Evolutionary conservation across 2,113 vertebrate genomes (phyloP), one percentile per base, ranked within the genome.

Genomic region (Oophaga pumilio): DNA sequence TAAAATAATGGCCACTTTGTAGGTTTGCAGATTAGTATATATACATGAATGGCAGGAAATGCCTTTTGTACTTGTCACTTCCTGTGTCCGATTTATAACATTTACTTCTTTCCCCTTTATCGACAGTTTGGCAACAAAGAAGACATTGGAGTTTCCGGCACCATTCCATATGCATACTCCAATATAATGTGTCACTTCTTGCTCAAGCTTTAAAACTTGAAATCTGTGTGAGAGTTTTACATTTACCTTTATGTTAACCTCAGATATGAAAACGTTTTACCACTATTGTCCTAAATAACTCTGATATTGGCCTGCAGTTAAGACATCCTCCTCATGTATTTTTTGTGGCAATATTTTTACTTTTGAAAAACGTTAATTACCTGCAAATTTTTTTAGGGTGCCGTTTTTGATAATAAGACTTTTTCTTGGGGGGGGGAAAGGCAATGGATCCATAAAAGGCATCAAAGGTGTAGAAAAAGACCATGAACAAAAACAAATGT

Each of bases 51-150:
- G 14, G n/a, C 76, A 77, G 76, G 76, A 77, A 77, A 77, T 77
- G 11, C 15, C 76, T 52, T 77, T 56, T 77, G 49, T 24, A 24
- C 76, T 13, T 50, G 12, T 53, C 24, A 56, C 76, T 77, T 53
- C 76, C 76, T 77, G 76, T 8, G 22, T 26, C 50, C 76, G 49
- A 20, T 77, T 15, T 53, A 3, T 53, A 50, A 56, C 49, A 53
- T 77, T 56, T 50, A 77, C 50, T 11, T 53, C 76, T 77, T 77
- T 77, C 76, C 76, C 56, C n/a, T 26, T 49, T 77, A 77, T 77
- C 22, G 22, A 77, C 50, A 77, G 33, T 8, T 24, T 24, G 76
- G 0, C 24, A 77, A 77, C 76, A 53, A 77, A 24, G 50, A 52
- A 52, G 12, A 76, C 52, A 52, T 52, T 9, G 49, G 73, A 76